phyloP scores from a whole-genome alignment of 2,888 invertebrate genomes.

The Pammene fasciana region DNA sequence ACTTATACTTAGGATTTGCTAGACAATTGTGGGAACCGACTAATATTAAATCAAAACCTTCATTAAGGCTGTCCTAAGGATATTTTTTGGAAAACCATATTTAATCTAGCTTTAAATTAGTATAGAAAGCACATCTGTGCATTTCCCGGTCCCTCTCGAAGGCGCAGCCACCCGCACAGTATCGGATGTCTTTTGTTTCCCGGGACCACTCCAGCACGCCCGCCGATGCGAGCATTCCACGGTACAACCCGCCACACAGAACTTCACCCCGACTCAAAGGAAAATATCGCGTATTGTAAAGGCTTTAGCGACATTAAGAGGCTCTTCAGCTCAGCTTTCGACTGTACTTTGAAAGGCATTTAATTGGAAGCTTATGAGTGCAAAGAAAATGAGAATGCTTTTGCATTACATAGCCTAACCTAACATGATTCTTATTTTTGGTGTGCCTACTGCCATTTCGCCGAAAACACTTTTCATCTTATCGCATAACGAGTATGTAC shows the following conservation, averaged over 20 bases:
- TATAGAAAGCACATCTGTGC: constrained; percentile 26
- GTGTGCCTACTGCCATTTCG: too few relatives aligned
- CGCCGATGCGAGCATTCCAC: constrained; percentile 29
- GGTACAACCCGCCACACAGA: neutral
- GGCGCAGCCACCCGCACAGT: constrained; percentile 52
- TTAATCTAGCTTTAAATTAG: constrained; percentile 18
- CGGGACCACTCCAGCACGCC: constrained; percentile 65
- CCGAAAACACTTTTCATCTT: too few relatives aligned
- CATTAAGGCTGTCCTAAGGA: neutral
- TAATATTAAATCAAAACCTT: too few relatives aligned
- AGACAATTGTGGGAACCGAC: too few relatives aligned
- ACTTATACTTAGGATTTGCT: too few relatives aligned
- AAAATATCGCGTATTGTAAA: constrained; percentile 1
- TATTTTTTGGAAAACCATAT: constrained; percentile 6
- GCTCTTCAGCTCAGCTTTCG: neutral
- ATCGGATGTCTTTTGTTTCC: constrained; percentile 74
- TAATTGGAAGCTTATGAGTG: constrained; percentile 25
- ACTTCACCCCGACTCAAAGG: neutral
- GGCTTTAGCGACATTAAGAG: neutral
- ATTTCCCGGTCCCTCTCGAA: constrained; percentile 34
- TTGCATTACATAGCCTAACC: neutral
- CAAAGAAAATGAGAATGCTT: constrained; percentile 23
- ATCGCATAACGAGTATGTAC: neutral
- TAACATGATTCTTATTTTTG: constrained; percentile 7
- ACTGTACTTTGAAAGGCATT: constrained; percentile 14